Evolutionary conservation across 2,113 vertebrate species (phyloP).

Genomic region (Acrocephalus arundinaceus): DNA sequence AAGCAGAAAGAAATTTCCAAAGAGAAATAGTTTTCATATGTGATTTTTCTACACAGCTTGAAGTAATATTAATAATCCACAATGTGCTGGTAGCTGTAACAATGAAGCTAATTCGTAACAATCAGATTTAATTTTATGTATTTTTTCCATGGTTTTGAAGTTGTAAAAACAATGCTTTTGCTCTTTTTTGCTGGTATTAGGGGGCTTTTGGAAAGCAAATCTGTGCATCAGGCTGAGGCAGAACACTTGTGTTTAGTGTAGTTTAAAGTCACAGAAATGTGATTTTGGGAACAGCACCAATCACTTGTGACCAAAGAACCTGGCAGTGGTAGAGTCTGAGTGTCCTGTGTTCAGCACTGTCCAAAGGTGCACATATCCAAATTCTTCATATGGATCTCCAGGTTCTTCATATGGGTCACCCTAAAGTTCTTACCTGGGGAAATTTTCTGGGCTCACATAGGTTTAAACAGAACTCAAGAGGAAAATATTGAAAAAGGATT

Average conservation of each 20-base stretch:
- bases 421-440: neutral
- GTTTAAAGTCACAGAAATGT: neutral
- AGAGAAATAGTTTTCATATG: neutral
- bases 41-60: slow-evolving; percentile 11
- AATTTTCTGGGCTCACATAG: neutral
- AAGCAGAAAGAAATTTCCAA: slow-evolving; percentile 38
- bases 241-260: neutral
- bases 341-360: neutral
- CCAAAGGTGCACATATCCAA: neutral
- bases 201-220: neutral
- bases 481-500: neutral
- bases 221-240: neutral
- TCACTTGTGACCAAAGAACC: neutral
- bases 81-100: neutral
- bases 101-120: neutral
- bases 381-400: neutral
- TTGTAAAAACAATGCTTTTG: neutral
- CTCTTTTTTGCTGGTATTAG: slow-evolving; percentile 10
- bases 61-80: slow-evolving; percentile 19
- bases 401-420: neutral
- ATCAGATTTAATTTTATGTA: neutral
- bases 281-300: neutral
- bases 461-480: neutral
- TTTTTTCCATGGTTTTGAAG: slow-evolving; percentile 4
- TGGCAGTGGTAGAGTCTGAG: neutral